These are phyloP conservation scores for Gephyroberyx darwinii DNA, from an alignment of 2,797 vertebrate genomes.

Conservation along the genomic window DNA sequence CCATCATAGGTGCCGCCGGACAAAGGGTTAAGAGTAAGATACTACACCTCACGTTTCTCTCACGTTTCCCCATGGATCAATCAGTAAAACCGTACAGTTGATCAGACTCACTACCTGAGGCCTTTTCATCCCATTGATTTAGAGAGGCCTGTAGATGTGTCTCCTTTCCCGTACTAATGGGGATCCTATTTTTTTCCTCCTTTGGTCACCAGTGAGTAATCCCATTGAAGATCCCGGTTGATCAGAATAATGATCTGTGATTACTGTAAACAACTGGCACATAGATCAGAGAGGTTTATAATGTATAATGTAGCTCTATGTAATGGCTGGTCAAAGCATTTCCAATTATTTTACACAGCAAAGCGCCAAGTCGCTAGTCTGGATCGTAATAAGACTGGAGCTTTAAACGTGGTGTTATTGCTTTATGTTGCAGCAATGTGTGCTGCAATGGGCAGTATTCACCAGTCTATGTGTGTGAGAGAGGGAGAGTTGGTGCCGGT, in stretches of 20 bases:
- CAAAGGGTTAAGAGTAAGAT: conserved; percentile 49
- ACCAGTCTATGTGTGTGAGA: conserved; percentile 40
- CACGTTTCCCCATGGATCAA: conserved; percentile 52
- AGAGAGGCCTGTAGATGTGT: conserved; percentile 19
- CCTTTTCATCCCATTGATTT: conserved; percentile 31
- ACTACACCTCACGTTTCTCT: conserved; percentile 71
- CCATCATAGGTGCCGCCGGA: conserved; percentile 59
- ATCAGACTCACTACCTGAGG: conserved; percentile 27
- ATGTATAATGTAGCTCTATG: no score
- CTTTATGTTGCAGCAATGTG: conserved; percentile 9
- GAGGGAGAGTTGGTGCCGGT: conserved; percentile 33
- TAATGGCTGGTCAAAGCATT: background rate
- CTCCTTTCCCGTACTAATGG: conserved; percentile 14
- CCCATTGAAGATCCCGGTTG: background rate
- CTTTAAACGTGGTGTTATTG: background rate
- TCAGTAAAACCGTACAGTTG: conserved; percentile 38
- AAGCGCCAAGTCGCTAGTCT: no score
- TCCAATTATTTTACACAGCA: background rate
- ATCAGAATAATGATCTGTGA: background rate
- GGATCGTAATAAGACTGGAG: background rate
- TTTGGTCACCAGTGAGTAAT: background rate
- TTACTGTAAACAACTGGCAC: background rate
- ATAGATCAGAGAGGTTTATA: background rate
- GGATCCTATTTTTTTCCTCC: conserved; percentile 5
- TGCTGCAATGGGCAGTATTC: conserved; percentile 34